phyloP scores from a whole-genome alignment of 2,113 vertebrate species.

The Perca schrenkii region DNA sequence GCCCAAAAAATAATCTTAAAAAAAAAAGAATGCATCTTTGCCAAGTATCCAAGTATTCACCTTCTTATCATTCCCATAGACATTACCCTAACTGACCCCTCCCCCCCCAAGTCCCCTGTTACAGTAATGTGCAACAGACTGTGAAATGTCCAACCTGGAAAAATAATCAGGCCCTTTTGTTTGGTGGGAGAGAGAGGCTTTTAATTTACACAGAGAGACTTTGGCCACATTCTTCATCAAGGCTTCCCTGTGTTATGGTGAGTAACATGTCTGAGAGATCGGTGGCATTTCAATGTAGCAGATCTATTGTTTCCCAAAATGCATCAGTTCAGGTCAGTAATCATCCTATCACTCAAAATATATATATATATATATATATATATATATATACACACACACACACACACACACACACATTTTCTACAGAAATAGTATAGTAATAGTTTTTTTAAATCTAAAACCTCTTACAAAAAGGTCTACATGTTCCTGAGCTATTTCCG shows the following conservation, averaged over 20 bases:
- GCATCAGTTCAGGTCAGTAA: conserved; percentile 9
- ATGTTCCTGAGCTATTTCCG: neutral
- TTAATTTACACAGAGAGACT: conserved; percentile 13
- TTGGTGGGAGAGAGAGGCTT: conserved; percentile 48
- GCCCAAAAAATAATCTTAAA: too few species aligned
- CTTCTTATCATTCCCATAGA: conserved; percentile 46
- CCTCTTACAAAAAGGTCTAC: neutral
- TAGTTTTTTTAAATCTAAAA: neutral
- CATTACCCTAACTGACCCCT: conserved; percentile 58
- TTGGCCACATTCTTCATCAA: conserved; percentile 58
- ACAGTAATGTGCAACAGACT: conserved; percentile 75
- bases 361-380: neutral
- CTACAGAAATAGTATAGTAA: too few species aligned
- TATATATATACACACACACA: neutral
- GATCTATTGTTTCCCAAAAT: conserved; percentile 2
- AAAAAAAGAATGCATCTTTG: neutral
- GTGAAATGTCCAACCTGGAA: conserved; percentile 72
- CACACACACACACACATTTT: too few species aligned
- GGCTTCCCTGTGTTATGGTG: conserved; percentile 39
- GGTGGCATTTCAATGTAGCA: conserved; percentile 18
- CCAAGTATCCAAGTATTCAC: conserved; percentile 19
- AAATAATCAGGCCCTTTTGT: conserved; percentile 69
- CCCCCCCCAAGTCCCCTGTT: conserved; percentile 43
- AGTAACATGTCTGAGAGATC: conserved; percentile 38
- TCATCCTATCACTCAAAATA: too few species aligned